Conservation (phyloP, 1,140 invertebrate species). For the Ceratina australensis region DNA sequence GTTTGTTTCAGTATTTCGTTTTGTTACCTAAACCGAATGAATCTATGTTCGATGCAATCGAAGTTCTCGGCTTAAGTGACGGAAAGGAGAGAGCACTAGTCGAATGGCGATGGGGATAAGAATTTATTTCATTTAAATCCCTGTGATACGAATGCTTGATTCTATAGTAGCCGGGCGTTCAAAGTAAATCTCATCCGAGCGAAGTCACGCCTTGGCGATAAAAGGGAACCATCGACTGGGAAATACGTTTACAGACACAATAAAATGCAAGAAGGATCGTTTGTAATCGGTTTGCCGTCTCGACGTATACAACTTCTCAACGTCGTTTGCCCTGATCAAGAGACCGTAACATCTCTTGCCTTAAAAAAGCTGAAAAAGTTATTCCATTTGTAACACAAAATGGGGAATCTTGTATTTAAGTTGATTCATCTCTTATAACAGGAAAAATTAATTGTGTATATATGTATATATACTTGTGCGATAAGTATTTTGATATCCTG, state of each 20-base stretch:
- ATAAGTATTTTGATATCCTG: too few relatives aligned
- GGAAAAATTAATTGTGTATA: too few relatives aligned
- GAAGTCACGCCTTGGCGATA: neutral
- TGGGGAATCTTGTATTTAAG: too few relatives aligned
- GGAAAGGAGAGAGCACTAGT: too few relatives aligned
- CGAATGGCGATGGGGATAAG: neutral
- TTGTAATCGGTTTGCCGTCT: slow-evolving; percentile 17
- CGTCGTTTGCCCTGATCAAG: neutral
- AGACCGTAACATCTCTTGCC: neutral
- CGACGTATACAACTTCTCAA: neutral
- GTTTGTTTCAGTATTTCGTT: too few relatives aligned
- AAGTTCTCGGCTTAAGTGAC: too few relatives aligned
- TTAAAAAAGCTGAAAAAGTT: too few relatives aligned
- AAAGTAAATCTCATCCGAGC: slow-evolving; percentile 20
- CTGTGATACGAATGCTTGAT: slow-evolving; percentile 27
- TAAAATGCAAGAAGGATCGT: slow-evolving; percentile 1
- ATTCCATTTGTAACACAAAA: too few relatives aligned
- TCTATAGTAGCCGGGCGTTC: neutral
- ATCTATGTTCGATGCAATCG: too few relatives aligned
- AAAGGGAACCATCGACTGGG: slow-evolving; percentile 1
- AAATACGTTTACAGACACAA: slow-evolving; percentile 21
- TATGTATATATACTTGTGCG: too few relatives aligned
- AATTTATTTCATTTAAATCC: slow-evolving; percentile 30
- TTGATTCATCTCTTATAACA: too few relatives aligned
- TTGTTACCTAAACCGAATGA: too few relatives aligned